A percentile compares a stretch with the other conserved stretches of the same genome.
Evolutionary conservation across 2,888 invertebrate genomes (phyloP).

Genomic region (Odontomyia ornata): DNA sequence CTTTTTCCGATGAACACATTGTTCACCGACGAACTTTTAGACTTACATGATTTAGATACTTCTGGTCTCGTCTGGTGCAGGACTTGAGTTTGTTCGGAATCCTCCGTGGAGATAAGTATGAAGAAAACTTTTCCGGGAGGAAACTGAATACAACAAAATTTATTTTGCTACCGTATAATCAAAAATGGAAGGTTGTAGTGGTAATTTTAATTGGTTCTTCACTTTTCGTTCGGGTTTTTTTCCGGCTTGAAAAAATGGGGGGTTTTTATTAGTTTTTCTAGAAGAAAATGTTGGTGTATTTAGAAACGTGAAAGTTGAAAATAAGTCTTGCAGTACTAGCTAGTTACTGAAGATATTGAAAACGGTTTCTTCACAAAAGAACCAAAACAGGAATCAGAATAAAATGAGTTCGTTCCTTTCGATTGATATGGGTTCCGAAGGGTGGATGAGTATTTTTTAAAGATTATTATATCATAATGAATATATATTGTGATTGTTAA

Average conservation of each 20-base stretch:
- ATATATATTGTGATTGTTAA: too few relatives aligned
- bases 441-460: too few relatives aligned
- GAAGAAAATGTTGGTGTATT: too few relatives aligned
- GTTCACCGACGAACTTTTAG: constrained; percentile 31
- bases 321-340: too few relatives aligned
- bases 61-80: constrained; percentile 3
- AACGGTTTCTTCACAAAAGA: too few relatives aligned
- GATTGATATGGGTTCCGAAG: too few relatives aligned
- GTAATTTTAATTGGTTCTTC: constrained; percentile 32
- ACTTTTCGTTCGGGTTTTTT: neutral
- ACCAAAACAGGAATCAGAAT: too few relatives aligned
- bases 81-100: constrained; percentile 6
- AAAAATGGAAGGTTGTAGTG: neutral
- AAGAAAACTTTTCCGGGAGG: constrained; percentile 5
- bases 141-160: constrained; percentile 28
- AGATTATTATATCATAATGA: too few relatives aligned
- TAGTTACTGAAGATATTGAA: too few relatives aligned
- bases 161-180: constrained; percentile 9
- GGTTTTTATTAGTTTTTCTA: too few relatives aligned
- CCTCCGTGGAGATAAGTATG: constrained; percentile 2
- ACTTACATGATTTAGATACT: constrained; percentile 33
- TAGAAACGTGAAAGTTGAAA: too few relatives aligned
- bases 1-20: constrained; percentile 34
- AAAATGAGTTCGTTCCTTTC: too few relatives aligned
- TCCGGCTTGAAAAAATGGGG: neutral